Percentiles rank a stretch among this genome's conserved stretches.
Evolutionary conservation across 2,113 vertebrate genomes (phyloP).

Genomic region (Barbus barbus): DNA sequence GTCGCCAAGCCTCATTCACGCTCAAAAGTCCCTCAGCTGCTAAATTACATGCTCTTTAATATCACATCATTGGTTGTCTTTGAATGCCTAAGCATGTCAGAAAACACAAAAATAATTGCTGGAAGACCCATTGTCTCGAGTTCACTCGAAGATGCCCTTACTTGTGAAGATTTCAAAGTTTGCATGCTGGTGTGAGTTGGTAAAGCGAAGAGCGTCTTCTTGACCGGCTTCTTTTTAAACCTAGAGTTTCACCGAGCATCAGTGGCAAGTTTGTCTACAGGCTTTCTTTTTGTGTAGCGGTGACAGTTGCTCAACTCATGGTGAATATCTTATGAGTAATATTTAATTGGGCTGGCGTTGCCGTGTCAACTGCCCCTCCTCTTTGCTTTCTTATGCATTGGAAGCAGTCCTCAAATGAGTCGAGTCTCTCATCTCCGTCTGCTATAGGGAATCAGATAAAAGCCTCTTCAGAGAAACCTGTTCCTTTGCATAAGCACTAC

Average conservation of each 20-base stretch:
- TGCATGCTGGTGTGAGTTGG: neutral
- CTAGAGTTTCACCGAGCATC: neutral
- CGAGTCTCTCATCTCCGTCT: conserved; percentile 53
- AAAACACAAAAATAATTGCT: conserved; percentile 75
- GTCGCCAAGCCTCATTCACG: conserved; percentile 71
- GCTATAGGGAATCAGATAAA: conserved; percentile 58
- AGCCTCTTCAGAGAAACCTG: conserved; percentile 51
- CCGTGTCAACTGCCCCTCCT: conserved; percentile 50
- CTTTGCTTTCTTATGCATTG: conserved; percentile 47
- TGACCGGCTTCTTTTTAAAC: neutral
- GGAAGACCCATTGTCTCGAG: conserved; percentile 63
- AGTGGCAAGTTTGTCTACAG: neutral
- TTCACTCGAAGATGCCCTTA: conserved; percentile 71
- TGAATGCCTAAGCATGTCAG: conserved; percentile 74
- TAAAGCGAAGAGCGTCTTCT: neutral
- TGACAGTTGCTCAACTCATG: conserved; percentile 35
- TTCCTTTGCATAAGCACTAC: conserved; percentile 52
- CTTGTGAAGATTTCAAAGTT: conserved; percentile 22
- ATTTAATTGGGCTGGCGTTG: conserved; percentile 52
- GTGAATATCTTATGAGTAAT: conserved; percentile 48
- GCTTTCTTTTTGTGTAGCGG: conserved; percentile 19
- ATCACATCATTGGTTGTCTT: conserved; percentile 78
- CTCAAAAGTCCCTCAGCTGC: conserved; percentile 76
- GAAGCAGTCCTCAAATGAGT: conserved; percentile 52
- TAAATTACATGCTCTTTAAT: conserved; percentile 79